These are phyloP conservation scores for Drosophila hamatofila DNA, from an alignment of 2,888 invertebrate genomes.

Conservation along the genomic window DNA sequence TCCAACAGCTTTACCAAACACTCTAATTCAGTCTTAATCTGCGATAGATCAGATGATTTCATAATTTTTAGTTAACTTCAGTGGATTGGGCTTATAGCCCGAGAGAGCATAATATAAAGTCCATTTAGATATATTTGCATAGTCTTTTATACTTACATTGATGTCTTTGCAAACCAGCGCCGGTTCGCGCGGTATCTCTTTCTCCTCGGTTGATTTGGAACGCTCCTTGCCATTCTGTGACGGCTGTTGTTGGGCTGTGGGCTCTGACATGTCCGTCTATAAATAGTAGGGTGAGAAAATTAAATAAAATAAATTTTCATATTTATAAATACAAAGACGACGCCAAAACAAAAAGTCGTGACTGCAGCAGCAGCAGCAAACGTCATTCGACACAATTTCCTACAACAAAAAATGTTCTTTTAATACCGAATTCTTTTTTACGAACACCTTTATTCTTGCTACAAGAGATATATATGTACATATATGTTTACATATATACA, in stretches of 20 bases:
- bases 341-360: conserved; percentile 41
- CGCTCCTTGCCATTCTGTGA: conserved; percentile 82
- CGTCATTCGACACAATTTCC: conserved; percentile 37
- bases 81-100: too few species aligned
- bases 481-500: background rate
- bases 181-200: conserved; percentile 90
- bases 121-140: background rate
- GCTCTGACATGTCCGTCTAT: conserved; percentile 81
- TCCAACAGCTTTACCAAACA: conserved; percentile 89
- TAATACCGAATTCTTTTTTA: conserved; percentile 53
- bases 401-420: conserved; percentile 21
- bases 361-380: conserved; percentile 13
- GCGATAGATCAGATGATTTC: conserved; percentile 19
- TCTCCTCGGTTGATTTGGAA: conserved; percentile 87
- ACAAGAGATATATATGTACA: conserved; percentile 5
- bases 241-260: conserved; percentile 76
- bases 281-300: conserved; percentile 71
- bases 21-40: conserved; percentile 91
- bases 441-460: conserved; percentile 36
- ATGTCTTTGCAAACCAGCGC: conserved; percentile 92
- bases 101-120: too few species aligned
- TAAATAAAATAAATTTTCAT: conserved; percentile 68
- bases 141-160: conserved; percentile 87
- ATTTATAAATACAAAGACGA: conserved; percentile 64
- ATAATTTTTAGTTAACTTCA: too few species aligned